Evolutionary conservation across 2,113 vertebrate genomes (phyloP), one percentile per base, ranked within the genome.

Genomic region (Dascyllus trimaculatus): DNA sequence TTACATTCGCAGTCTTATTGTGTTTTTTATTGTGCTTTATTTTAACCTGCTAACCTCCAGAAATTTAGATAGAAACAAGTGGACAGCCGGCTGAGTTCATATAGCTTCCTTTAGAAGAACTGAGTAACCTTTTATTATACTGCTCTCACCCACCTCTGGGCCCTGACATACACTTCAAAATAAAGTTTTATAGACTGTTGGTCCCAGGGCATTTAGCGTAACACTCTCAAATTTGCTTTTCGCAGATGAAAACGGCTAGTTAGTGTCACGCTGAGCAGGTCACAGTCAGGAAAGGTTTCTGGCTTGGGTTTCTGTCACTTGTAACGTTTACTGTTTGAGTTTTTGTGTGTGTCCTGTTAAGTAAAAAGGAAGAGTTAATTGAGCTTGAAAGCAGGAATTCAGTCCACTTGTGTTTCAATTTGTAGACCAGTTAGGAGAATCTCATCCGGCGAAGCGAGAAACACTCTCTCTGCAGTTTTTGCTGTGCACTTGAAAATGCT

Each of bases 101-200:
- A 24, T n/a, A 13, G 1, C 4, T 29, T 68, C 13, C 66, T 58
- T 51, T 6, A 64, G 57, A 73, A 35, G 57, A 59, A 57, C 21
- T 1, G 35, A 59, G 22, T 24, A 45, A 77, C 69, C 71, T 64
- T 53, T 22, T 78, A 75, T 71, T 70, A 35, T 46, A 13, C 72
- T 58, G 52, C 24, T 32, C 40, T 69, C 49, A 81, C 76, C 63
- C 54, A 75, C 62, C 75, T 71, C 32, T 71, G 62, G 64, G 56
- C 25, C 46, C 46, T 8, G 15, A 32, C 51, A 75, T 49, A 57
- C 57, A 40, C 51, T 68, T 81, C 22, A 72, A 66, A 75, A 85
- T 77, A 56, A 71, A 69, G 54, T 88, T 87, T 88, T 73, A 72
- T 77, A 45, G 71, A 35, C 29, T 26, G 2, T 51, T 53, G n/a